phyloP scores from a whole-genome alignment of 1,140 invertebrate genomes.

The Glossosoma conforme region DNA sequence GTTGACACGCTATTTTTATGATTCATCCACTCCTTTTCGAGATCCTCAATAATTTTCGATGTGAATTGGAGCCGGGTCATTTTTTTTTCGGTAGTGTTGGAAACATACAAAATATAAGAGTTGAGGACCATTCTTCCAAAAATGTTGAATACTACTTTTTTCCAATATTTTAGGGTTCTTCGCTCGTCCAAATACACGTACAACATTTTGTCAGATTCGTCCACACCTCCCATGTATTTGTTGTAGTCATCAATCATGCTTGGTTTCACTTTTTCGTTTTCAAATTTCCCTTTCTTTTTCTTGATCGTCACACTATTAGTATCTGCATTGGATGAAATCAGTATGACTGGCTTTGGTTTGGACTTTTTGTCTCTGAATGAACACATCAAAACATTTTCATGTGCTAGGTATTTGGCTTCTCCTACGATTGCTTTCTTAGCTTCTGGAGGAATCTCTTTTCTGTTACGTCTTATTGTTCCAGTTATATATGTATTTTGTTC shows the following conservation, averaged over 20 bases:
- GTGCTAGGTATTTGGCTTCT: constrained; percentile 16
- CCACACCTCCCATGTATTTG: constrained; percentile 23
- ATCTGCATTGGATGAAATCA: constrained; percentile 23
- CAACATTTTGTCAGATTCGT: constrained; percentile 27
- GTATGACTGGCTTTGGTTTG: constrained; percentile 19
- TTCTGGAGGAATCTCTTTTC: constrained; percentile 16
- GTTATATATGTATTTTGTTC: constrained; percentile 22
- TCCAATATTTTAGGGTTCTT: constrained; percentile 26
- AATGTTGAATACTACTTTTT: constrained; percentile 28
- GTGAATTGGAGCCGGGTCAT: constrained; percentile 22
- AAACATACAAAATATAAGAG: constrained; percentile 21
- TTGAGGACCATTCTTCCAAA: constrained; percentile 25
- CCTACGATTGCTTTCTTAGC: constrained; percentile 22
- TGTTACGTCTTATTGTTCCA: constrained; percentile 29
- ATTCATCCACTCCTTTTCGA: constrained; percentile 21
- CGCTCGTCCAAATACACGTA: constrained; percentile 34
- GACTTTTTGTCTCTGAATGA: constrained; percentile 23
- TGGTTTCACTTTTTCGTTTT: constrained; percentile 23
- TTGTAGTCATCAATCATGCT: constrained; percentile 25
- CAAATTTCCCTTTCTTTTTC: constrained; percentile 20
- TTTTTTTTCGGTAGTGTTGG: constrained; percentile 19
- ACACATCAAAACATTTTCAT: constrained; percentile 23
- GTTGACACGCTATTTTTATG: constrained; percentile 16
- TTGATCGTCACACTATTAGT: constrained; percentile 19
- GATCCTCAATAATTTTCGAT: constrained; percentile 20